Evolutionary conservation across 2,113 vertebrate species (phyloP), one percentile per base, ranked within the genome.

Genomic region (Lycaon pictus): DNA sequence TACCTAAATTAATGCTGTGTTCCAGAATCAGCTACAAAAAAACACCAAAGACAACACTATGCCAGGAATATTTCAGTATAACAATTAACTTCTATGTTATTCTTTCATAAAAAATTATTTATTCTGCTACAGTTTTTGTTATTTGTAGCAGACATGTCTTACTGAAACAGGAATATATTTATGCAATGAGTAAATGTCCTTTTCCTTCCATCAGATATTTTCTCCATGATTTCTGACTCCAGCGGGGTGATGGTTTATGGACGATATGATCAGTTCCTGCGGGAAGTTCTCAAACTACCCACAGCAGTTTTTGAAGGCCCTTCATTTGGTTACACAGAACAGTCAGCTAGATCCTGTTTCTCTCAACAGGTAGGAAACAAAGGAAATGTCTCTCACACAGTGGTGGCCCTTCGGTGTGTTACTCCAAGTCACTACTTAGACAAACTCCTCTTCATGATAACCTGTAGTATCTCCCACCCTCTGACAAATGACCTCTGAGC

Each of bases 301-400:
- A 99, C 99, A 1, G 99, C 99, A 0, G 99, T 99, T 58, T 99
- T 99, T 20, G 99, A 99, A 99, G 99, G 99, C 7, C 99, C 99
- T 72, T 99, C 99, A 0, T 99, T 99, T 98, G 99, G 99, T 85
- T 99, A 99, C 97, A 99, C 99, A 0, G 99, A 99, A 91, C 99
- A 99, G 97, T 99, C 99, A 2, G 99, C 99, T 37, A 99, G 99
- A 97, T 99, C 99, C 51, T 99, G 99, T 97, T 99, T 99, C 98
- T 98, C 99, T 0, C 99, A 99, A 95, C 99, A 99, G 99, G 99
- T 99, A 98, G 92, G 56, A 82, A 22, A 63, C 58, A n/a, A 48
- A 84, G 35, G 11, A 88, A 82, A 6, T 25, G 0, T 23, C 69
- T 88, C 83, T 79, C 58, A 60, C 35, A 86, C 65, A 56, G 58